A percentile compares a stretch with the other conserved stretches of the same genome.
Conservation (phyloP, 2,888 invertebrate genomes). For the Ophion obscuratus region DNA sequence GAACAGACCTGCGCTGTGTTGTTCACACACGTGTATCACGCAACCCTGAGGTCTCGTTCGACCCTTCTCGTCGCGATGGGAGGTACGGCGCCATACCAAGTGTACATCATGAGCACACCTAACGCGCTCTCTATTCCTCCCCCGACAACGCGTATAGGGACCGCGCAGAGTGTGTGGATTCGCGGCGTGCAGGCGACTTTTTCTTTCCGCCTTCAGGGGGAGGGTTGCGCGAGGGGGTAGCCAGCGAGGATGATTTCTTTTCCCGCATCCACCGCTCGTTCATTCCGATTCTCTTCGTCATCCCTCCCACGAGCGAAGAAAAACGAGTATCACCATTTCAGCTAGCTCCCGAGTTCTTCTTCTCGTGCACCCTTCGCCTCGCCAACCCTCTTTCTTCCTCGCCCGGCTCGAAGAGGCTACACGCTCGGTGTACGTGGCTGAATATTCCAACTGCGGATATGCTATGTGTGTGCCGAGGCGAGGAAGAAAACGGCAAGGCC, state of each 20-base stretch:
- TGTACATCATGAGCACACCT: slow-evolving; percentile 52
- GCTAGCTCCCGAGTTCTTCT: slow-evolving; percentile 54
- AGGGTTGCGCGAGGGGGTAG: slow-evolving; percentile 24
- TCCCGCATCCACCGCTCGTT: slow-evolving; percentile 56
- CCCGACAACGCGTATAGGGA: slow-evolving; percentile 32
- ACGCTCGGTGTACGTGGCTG: slow-evolving; percentile 51
- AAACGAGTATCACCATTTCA: slow-evolving; percentile 65
- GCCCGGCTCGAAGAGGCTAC: slow-evolving; percentile 46
- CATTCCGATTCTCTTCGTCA: slow-evolving; percentile 61
- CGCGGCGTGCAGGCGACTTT: slow-evolving; percentile 55
- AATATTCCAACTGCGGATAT: slow-evolving; percentile 66
- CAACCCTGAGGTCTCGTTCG: slow-evolving; percentile 43
- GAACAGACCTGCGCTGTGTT: slow-evolving; percentile 57
- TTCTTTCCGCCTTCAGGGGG: slow-evolving; percentile 58
- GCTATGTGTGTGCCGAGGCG: slow-evolving; percentile 52
- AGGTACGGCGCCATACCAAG: slow-evolving; percentile 39
- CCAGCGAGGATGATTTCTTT: slow-evolving; percentile 64
- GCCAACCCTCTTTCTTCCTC: slow-evolving; percentile 42
- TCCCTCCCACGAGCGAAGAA: slow-evolving; percentile 48
- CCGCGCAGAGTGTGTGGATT: slow-evolving; percentile 23
- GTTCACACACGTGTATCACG: slow-evolving; percentile 60
- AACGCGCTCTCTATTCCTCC: slow-evolving; percentile 26
- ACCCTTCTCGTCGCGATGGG: slow-evolving; percentile 27
- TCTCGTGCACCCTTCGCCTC: slow-evolving; percentile 46
- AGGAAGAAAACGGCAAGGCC: slow-evolving; percentile 56